Evolutionary conservation across 2,113 vertebrate species (phyloP).

Genomic region (Prolemur simus): DNA sequence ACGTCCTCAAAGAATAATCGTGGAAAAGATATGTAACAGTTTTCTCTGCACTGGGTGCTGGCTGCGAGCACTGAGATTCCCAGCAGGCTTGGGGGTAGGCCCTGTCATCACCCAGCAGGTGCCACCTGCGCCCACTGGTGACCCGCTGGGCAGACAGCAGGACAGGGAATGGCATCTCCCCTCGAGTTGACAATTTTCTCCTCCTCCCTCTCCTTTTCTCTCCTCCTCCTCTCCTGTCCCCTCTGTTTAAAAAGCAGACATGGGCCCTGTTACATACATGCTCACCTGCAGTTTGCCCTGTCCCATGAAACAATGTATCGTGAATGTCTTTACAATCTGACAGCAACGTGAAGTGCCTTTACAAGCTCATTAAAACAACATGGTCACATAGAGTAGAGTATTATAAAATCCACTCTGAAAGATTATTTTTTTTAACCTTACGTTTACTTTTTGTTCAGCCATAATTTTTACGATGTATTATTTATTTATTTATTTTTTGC

Average conservation of each 20-base stretch:
- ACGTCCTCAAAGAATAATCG: neutral
- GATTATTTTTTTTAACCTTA: neutral
- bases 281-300: neutral
- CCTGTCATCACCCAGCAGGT: neutral
- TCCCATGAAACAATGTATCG: neutral
- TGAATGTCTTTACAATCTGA: neutral
- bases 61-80: neutral
- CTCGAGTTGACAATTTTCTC: neutral
- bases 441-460: neutral
- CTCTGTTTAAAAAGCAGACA: neutral
- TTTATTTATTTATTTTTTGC: neutral
- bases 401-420: neutral
- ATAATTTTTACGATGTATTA: neutral
- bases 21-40: neutral
- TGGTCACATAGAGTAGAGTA: neutral
- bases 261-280: accelerated
- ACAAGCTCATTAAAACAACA: neutral
- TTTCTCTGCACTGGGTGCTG: neutral
- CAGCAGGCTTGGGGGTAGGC: neutral
- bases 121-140: too few species aligned
- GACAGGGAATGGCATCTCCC: too few species aligned
- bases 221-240: too few species aligned
- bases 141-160: accelerated
- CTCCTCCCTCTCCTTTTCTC: too few species aligned
- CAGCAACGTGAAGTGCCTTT: neutral